Evolutionary conservation across 1,140 invertebrate genomes (phyloP), one percentile per base, ranked within the genome.

Genomic region (Ips typographus): DNA sequence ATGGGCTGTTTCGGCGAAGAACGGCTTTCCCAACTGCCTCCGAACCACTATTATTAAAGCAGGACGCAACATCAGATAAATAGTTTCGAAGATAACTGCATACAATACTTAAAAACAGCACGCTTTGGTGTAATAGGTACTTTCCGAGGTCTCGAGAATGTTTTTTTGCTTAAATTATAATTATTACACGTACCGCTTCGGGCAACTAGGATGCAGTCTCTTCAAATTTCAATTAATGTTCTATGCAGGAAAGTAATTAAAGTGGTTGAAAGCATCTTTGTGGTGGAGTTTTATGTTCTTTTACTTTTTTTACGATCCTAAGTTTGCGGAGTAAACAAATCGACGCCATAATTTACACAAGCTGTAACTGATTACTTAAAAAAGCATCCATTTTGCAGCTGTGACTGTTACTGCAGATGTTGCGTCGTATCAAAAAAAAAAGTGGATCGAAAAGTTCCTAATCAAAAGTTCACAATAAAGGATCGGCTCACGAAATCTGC

Each of bases 21-120:
- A 60, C 66, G 47, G 66, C 66, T 68, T 68, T 68, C 66, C 66
- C 58, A 68, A 62, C 66, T 60, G 66, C 59, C 47, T 68, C 51
- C 52, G 60, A 68, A 68, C 49, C 58, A 68, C 66, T 68, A 56
- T 68, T 68, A 68, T 68, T 68, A 68, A 66, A 66, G 41, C 43
- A 62, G 51, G 53, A 68, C 66, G 66, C 66, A 68, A 68, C 66
- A 68, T 68, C 66, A 68, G 66, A 68, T 68, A 68, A 68, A 68
- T 68, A 60, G 58, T 53, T 62, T 55, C 39, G 52, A 68, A 68
- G 57, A 59, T 52, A 68, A 59, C 66, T 43, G 51, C 66, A 62
- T 68, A 60, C 44, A 51, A 58, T 68, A 62, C 66, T 68, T 62
- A 68, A 68, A 63, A 56, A 43, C 58, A 62, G 58, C 58, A 62